Evolutionary conservation across 2,888 invertebrate genomes (phyloP), one percentile per base, ranked within the genome.

Genomic region (Drosophila mulleri): DNA sequence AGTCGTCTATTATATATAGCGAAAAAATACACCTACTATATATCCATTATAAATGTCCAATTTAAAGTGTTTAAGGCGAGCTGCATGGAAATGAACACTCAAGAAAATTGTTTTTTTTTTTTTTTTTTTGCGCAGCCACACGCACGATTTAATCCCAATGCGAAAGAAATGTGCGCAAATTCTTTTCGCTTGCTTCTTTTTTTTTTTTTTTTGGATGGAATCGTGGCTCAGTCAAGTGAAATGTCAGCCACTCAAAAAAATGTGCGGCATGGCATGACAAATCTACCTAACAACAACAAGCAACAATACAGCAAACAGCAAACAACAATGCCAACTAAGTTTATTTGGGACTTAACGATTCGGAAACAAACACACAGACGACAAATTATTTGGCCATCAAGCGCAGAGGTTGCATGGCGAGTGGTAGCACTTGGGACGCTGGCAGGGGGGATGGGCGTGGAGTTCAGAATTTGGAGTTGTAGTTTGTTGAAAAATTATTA

Each of bases 331-430:
- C 52, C 56, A 79, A 61, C 72, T 50, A 58, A 82, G 56, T 87
- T 87, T 70, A 80, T 83, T 90, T 78, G 71, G 66, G 78, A 77
- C 76, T 88, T 85, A 88, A 90, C 88, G 88, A 88, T 86, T 78
- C 77, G 90, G 90, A 88, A 88, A 83, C 65, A 79, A 85, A 78
- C 72, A 73, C 62, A 72, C 57, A 84, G 75, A 79, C 78, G 89
- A 90, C 86, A 90, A 91, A 88, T 88, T 83, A 90, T 89, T 90
- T 91, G 79, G 79, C 83, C 90, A 89, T 90, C 88, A 88, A 75
- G 67, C 69, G 75, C 88, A 88, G 91, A 83, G 83, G 78, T 75
- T 76, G 69, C 72, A 47, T 12, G 20, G 48, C 18, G 58, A 41
- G 53, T 48, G 29, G 18, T 12, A 32, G 32, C 32, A 32, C 32